Evolutionary conservation across 2,888 invertebrate genomes (phyloP).

Genomic region (Copidosoma aretas): DNA sequence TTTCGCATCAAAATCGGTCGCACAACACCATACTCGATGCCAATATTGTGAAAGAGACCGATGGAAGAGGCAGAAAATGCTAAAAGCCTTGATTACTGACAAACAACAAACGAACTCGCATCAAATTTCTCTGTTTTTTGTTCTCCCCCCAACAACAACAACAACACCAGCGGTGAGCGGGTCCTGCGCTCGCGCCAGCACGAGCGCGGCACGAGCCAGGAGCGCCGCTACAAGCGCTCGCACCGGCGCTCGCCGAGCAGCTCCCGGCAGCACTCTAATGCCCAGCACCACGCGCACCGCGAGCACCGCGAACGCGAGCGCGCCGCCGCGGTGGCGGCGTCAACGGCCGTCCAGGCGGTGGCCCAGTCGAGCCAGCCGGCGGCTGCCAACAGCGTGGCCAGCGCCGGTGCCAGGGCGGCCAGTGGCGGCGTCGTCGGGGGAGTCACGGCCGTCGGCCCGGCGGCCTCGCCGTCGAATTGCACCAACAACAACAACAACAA

Average conservation of each 20-base stretch:
- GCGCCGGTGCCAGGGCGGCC: slow-evolving; percentile 19
- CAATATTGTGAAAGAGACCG: too few relatives aligned
- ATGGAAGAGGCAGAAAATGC: too few relatives aligned
- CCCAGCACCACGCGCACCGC: slow-evolving; percentile 44
- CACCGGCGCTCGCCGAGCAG: slow-evolving; percentile 83
- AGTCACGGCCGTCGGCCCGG: slow-evolving; percentile 34
- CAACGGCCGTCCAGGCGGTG: background rate
- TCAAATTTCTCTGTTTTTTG: too few relatives aligned
- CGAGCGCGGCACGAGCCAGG: slow-evolving; percentile 79
- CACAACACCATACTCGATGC: too few relatives aligned
- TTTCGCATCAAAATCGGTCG: too few relatives aligned
- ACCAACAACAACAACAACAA: slow-evolving; percentile 9
- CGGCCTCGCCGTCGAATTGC: slow-evolving; percentile 51
- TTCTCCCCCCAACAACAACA: too few relatives aligned
- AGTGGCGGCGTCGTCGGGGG: background rate
- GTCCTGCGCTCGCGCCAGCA: slow-evolving; percentile 68
- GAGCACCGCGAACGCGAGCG: slow-evolving; percentile 50
- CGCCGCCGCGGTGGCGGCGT: too few relatives aligned
- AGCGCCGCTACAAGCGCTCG: slow-evolving; percentile 84
- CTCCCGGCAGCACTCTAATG: slow-evolving; percentile 73
- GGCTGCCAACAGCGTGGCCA: slow-evolving; percentile 17
- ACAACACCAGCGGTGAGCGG: slow-evolving; percentile 68
- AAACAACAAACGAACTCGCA: too few relatives aligned
- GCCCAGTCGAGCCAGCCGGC: background rate
- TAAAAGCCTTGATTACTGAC: too few relatives aligned